These are phyloP conservation scores for Eulemur albifrons DNA, from an alignment of 2,797 vertebrate genomes.

Conservation along the genomic window DNA sequence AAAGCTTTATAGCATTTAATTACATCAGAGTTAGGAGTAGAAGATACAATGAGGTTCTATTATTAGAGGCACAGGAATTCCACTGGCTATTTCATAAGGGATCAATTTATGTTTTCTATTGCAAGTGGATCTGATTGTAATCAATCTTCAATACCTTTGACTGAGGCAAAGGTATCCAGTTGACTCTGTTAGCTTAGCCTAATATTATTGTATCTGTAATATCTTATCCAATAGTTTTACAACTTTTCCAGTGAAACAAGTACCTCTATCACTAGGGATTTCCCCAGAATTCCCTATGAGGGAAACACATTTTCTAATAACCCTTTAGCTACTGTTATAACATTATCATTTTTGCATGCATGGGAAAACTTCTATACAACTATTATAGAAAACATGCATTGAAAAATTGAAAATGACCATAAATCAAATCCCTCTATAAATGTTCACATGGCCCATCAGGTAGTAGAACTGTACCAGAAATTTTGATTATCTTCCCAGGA, in stretches of 20 bases:
- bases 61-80: neutral
- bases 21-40: neutral
- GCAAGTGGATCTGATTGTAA: neutral
- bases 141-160: neutral
- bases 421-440: neutral
- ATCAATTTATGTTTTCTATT: neutral
- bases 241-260: neutral
- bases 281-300: neutral
- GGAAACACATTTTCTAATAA: neutral
- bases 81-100: neutral
- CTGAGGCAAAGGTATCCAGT: neutral
- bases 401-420: neutral
- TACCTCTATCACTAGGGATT: neutral
- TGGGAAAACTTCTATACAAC: neutral
- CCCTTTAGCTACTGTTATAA: neutral
- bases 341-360: neutral
- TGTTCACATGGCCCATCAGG: neutral
- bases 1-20: neutral
- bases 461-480: neutral
- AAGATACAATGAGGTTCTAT: neutral
- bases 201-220: neutral
- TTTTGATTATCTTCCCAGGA: neutral
- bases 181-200: neutral
- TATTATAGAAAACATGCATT: neutral
- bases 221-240: neutral